A percentile compares a stretch with the other conserved stretches of the same genome.
phyloP scores from a whole-genome alignment of 2,888 invertebrate species.

The Doris montereyensis region DNA sequence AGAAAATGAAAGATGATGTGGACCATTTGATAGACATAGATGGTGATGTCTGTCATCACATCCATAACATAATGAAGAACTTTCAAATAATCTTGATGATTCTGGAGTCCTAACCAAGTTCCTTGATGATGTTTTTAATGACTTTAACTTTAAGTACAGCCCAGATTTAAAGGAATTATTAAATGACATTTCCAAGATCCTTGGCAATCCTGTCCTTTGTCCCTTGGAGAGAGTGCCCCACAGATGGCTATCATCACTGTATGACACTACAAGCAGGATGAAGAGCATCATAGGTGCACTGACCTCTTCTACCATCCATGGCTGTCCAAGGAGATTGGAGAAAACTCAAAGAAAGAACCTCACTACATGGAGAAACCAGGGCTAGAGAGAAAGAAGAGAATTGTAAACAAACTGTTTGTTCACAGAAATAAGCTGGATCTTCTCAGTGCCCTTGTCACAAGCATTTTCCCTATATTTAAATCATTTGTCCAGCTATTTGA shows the following conservation, averaged over 20 bases:
- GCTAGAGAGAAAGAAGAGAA: background rate
- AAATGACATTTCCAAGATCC: constrained; percentile 4
- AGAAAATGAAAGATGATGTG: background rate
- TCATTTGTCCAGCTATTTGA: too few relatives aligned
- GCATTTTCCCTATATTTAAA: background rate
- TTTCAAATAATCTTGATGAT: too few relatives aligned
- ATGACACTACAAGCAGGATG: constrained; percentile 1
- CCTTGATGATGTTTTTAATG: constrained; percentile 5
- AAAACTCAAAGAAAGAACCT: too few relatives aligned
- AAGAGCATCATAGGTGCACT: background rate
- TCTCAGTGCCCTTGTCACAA: background rate
- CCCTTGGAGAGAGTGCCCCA: background rate
- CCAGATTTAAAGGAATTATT: background rate
- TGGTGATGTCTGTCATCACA: background rate
- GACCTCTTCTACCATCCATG: constrained; percentile 3
- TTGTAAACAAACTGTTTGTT: background rate
- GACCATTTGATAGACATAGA: constrained; percentile 6
- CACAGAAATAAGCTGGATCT: background rate
- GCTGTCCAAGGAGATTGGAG: constrained; percentile 11
- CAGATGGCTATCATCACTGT: background rate
- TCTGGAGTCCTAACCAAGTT: background rate
- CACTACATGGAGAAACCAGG: background rate
- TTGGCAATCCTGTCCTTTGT: constrained; percentile 1
- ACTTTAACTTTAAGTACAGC: constrained; percentile 4
- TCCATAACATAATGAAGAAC: background rate